Evolutionary conservation across 2,113 vertebrate species (phyloP).

Genomic region (Pomatostomus ruficeps): DNA sequence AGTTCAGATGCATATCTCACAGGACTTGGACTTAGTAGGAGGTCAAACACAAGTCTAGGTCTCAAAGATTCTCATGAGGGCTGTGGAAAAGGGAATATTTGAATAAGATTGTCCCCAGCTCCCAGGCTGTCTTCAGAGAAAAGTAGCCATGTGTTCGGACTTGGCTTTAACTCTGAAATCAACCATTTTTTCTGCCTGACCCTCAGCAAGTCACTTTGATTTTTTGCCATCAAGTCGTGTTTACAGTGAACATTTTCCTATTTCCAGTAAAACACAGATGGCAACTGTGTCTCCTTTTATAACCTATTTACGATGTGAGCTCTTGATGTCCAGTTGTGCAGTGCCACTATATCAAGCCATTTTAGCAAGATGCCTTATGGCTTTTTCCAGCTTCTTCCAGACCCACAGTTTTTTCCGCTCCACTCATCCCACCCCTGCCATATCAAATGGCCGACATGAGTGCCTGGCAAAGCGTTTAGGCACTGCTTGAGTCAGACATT

Average conservation of each 20-base stretch:
- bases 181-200: background rate
- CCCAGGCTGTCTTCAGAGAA: background rate
- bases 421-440: background rate
- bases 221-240: background rate
- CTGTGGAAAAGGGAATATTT: background rate
- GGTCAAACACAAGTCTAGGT: background rate
- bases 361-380: background rate
- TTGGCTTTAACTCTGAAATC: background rate
- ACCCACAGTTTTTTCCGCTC: background rate
- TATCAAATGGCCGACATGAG: fast-evolving
- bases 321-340: background rate
- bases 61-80: background rate
- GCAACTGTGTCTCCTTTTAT: background rate
- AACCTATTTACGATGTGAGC: background rate
- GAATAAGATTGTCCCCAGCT: background rate
- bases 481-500: background rate
- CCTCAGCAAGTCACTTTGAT: background rate
- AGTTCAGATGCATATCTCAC: background rate
- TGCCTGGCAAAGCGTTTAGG: background rate
- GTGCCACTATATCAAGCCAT: background rate
- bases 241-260: background rate
- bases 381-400: background rate
- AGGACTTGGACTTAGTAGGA: background rate
- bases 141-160: background rate
- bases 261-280: background rate